Conservation (phyloP, 1,140 invertebrate species). For the Rhopalosiphum maidis region DNA sequence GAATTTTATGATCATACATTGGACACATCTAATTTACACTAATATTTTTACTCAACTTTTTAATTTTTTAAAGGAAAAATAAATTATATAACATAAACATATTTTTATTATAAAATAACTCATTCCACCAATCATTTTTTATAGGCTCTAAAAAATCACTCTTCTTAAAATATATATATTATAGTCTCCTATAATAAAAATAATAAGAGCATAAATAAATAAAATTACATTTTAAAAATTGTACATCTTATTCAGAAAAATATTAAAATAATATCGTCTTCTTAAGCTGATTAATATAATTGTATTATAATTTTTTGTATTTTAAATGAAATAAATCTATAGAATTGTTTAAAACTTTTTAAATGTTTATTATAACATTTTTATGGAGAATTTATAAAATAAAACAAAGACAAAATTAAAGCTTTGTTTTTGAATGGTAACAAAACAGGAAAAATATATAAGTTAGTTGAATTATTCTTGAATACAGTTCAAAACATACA, state of each 20-base stretch:
- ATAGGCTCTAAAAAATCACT: neutral
- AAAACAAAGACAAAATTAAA: conserved; percentile 2
- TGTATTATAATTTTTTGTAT: neutral
- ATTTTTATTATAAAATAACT: too few relatives aligned
- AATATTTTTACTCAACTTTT: too few relatives aligned
- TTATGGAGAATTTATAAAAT: neutral
- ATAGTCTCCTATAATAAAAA: neutral
- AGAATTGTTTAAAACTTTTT: neutral
- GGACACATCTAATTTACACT: too few relatives aligned
- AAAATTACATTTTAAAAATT: neutral
- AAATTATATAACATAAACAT: too few relatives aligned
- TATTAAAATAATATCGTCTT: neutral
- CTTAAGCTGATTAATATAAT: neutral
- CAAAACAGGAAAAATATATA: neutral
- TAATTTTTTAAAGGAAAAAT: too few relatives aligned
- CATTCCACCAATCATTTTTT: too few relatives aligned
- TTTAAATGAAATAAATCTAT: neutral
- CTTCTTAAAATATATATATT: neutral
- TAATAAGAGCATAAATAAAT: neutral
- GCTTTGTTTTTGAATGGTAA: conserved; percentile 9
- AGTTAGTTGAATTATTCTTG: neutral
- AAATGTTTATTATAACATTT: neutral
- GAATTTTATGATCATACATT: too few relatives aligned
- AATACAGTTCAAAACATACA: neutral
- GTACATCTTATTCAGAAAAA: neutral